Evolutionary conservation across 30 jellyfish, hydroid and myxozoan genomes (phyloP).

Genomic region (Aurelia aurita): DNA sequence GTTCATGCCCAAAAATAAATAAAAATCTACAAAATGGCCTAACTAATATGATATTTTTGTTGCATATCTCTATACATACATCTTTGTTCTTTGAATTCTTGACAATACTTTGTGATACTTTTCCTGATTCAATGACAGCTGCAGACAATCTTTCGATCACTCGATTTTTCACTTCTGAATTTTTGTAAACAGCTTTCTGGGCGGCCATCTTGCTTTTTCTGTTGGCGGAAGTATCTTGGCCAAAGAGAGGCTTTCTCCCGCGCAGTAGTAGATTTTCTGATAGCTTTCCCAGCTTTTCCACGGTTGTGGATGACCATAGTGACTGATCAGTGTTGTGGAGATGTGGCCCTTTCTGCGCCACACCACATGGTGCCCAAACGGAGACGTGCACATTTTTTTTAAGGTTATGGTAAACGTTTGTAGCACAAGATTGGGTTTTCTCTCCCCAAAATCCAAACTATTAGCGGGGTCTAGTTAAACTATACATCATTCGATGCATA

Average conservation of each 20-base stretch:
- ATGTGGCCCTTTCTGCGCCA: no score
- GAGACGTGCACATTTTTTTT: no score
- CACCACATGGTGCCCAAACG: no score
- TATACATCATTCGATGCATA: no score
- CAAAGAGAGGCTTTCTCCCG: slow-evolving; percentile 3
- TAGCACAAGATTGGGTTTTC: no score
- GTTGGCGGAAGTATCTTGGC: background rate
- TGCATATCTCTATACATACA: background rate
- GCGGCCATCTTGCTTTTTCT: slow-evolving; percentile 32
- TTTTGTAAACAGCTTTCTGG: slow-evolving; percentile 36
- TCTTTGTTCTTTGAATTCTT: slow-evolving; percentile 57
- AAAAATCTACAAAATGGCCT: no score
- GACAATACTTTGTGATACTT: slow-evolving; percentile 52
- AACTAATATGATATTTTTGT: background rate
- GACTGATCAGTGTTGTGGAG: no score
- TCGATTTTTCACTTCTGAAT: slow-evolving; percentile 54
- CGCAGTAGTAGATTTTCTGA: background rate
- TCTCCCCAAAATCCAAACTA: no score
- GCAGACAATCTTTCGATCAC: slow-evolving; percentile 38
- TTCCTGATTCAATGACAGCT: slow-evolving; percentile 45
- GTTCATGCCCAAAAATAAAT: no score
- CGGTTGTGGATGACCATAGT: no score
- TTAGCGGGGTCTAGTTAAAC: no score
- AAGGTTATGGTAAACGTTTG: no score
- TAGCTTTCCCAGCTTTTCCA: background rate